Conservation (phyloP, 2,797 vertebrate species). For the Bradypodion ventrale region DNA sequence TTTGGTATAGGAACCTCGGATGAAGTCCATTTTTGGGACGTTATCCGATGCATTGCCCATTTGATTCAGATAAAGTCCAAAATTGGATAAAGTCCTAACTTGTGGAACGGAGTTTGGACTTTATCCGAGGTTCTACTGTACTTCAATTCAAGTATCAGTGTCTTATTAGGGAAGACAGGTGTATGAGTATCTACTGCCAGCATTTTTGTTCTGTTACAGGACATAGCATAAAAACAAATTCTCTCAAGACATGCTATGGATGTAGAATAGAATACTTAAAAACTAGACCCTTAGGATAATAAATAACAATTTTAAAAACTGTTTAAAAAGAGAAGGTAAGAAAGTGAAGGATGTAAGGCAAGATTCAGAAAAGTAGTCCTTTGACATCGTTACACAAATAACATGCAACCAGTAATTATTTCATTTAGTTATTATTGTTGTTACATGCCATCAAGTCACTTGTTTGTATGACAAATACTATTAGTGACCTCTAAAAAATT, state of each 20-base stretch:
- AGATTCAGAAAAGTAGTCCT: neutral
- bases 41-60: too few species aligned
- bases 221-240: neutral
- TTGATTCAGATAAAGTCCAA: too few species aligned
- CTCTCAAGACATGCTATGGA: constrained; percentile 15
- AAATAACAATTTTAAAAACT: neutral
- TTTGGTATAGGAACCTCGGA: too few species aligned
- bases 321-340: too few species aligned
- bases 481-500: too few species aligned
- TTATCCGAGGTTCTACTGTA: too few species aligned
- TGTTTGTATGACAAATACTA: too few species aligned
- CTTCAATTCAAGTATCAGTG: constrained; percentile 27
- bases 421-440: neutral
- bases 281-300: neutral
- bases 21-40: too few species aligned
- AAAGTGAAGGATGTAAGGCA: neutral
- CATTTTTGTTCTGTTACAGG: constrained; percentile 29
- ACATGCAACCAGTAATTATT: neutral
- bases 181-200: constrained; percentile 39
- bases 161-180: constrained; percentile 33
- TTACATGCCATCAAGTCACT: neutral
- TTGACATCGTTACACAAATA: neutral
- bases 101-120: too few species aligned
- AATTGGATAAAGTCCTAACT: too few species aligned
- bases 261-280: constrained; percentile 5